Percentiles rank a stretch among this genome's conserved stretches.
phyloP scores from a whole-genome alignment of 2,113 vertebrate genomes.

The Tragelaphus strepsiceros region DNA sequence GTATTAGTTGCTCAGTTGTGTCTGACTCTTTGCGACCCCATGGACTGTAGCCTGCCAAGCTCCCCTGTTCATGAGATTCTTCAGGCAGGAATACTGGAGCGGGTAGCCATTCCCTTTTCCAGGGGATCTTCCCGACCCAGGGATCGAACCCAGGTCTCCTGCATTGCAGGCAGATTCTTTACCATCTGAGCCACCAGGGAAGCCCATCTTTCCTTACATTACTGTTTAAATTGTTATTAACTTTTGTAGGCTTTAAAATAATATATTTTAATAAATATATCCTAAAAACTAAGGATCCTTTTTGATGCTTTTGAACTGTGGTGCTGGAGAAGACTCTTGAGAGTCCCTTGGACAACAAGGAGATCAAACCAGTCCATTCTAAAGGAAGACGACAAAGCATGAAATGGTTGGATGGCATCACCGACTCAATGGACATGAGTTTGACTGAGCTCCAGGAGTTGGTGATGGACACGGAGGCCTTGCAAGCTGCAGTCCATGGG shows the following conservation, averaged over 20 bases:
- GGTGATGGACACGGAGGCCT: too few species aligned
- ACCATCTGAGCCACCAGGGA: neutral
- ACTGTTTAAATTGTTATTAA: neutral
- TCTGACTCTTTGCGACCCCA: neutral
- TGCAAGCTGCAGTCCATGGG: too few species aligned
- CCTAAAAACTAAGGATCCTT: neutral
- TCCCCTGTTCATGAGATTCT: neutral
- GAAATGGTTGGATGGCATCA: too few species aligned
- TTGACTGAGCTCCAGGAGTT: too few species aligned
- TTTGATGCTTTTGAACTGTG: too few species aligned
- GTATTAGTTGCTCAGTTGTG: accelerated
- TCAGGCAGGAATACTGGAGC: neutral
- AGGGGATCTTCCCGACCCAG: neutral
- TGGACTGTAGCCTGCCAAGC: neutral
- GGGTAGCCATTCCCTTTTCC: neutral
- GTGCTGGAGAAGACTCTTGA: too few species aligned
- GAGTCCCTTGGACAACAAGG: neutral
- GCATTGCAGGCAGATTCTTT: neutral
- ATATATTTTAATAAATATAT: neutral
- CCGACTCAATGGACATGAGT: too few species aligned
- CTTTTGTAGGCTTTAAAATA: neutral
- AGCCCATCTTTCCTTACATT: neutral
- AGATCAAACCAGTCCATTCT: neutral
- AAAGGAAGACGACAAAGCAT: neutral
- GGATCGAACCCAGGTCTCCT: neutral